A percentile compares a stretch with the other conserved stretches of the same genome.
These are phyloP conservation scores for Crotophaga sulcirostris DNA, from an alignment of 2,113 vertebrate species.

Conservation along the genomic window DNA sequence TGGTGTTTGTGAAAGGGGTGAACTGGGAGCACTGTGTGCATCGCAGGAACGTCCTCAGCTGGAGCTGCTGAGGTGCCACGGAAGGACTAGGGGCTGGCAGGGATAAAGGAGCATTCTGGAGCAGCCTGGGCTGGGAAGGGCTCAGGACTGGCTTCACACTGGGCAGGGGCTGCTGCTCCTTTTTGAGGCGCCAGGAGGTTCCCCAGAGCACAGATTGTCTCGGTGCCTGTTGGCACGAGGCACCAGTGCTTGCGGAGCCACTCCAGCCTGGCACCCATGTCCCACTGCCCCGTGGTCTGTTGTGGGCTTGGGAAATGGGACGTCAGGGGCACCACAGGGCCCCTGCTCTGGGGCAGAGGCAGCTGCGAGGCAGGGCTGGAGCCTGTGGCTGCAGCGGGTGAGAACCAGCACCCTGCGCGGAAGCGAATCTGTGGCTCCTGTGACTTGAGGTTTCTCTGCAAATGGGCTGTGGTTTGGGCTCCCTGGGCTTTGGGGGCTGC, in stretches of 20 bases:
- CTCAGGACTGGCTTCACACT: background rate
- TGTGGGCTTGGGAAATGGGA: rapidly evolving
- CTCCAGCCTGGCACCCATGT: background rate
- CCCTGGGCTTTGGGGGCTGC: too few species aligned
- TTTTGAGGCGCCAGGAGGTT: background rate
- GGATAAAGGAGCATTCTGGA: rapidly evolving
- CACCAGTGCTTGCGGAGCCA: rapidly evolving
- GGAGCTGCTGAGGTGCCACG: rapidly evolving
- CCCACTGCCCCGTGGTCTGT: rapidly evolving
- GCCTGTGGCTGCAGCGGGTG: background rate
- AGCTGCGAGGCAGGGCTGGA: too few species aligned
- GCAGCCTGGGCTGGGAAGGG: background rate
- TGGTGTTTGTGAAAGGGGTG: rapidly evolving
- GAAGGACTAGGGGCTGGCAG: background rate
- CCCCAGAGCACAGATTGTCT: background rate
- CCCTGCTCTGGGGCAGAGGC: background rate
- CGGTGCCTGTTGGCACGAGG: background rate
- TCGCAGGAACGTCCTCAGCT: rapidly evolving
- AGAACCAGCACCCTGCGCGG: background rate
- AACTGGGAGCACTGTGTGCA: background rate
- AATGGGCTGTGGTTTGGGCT: background rate
- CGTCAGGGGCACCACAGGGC: rapidly evolving
- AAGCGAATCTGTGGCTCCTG: background rate
- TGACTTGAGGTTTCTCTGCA: background rate
- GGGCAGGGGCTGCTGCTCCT: background rate